Evolutionary conservation across 2,797 vertebrate species (phyloP), one percentile per base, ranked within the genome.

Genomic region (Gallinago stenura): DNA sequence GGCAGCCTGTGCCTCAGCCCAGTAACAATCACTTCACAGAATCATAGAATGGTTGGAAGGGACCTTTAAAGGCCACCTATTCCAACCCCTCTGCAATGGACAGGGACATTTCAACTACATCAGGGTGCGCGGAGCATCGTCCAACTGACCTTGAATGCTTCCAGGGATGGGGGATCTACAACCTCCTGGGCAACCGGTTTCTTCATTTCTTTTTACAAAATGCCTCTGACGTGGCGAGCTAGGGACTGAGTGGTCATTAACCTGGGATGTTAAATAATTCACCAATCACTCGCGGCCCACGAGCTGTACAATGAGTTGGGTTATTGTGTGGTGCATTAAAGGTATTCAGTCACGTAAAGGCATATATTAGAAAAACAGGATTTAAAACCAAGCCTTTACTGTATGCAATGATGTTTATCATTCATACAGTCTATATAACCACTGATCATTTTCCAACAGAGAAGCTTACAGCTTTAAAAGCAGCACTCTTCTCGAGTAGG

Each of bases 201-300:
- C 46, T 28, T 45, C 15, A 20, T 0, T 78, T 61, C 53, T 89
- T 81, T 61, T n/a, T 54, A 11, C 41, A 30, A 50, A 31, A 2
- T 22, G 53, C 15, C 60, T 66, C 75, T 66, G 51, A 7, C 45
- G 17, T n/a, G 65, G 26, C 15, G 28, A 21, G 17, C 20, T 8
- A 41, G 22, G 33, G 62, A 45, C 17, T 48, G 39, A 54, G 26
- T 8, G 20, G 45, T 31, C 45, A 39, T 33, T 65, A n/a, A 72
- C 26, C 41, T 0, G 1, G 26, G 56, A 69, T 4, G 28, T 35
- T 33, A 84, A 89, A 39, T 39, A 65, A 39, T 62, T 51, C 66
- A 66, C 31, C 30, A 54, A 24, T 14, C 61, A 73, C 15, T 48
- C 0, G 0, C 3, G 30, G 51, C 17, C n/a, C 46, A 70, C 12